Conservation (phyloP, 2,113 vertebrate species). For the Trogon surrucura region DNA sequence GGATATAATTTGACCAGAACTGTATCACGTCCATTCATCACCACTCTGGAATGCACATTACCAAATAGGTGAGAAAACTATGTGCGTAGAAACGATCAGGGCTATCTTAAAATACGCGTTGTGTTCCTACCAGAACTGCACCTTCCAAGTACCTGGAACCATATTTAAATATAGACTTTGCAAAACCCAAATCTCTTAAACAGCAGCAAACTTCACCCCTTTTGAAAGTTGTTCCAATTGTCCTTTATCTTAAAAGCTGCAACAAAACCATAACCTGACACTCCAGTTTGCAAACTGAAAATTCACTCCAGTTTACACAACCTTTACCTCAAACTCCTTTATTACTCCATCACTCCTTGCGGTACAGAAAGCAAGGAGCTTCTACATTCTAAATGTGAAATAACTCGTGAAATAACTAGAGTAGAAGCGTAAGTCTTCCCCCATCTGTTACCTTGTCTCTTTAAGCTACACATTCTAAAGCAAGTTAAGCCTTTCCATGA, state of each 20-base stretch:
- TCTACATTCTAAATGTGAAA: background rate
- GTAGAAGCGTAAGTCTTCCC: background rate
- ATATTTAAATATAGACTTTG: background rate
- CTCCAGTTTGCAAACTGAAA: background rate
- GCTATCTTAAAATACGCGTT: background rate
- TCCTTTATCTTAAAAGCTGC: background rate
- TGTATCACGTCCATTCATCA: slow-evolving; percentile 20
- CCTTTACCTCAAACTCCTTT: background rate
- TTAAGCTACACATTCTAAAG: background rate
- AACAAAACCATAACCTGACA: background rate
- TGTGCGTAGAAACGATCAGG: background rate
- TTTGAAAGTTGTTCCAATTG: background rate
- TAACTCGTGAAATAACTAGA: background rate
- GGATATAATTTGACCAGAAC: background rate
- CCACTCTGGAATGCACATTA: slow-evolving; percentile 34
- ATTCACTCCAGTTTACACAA: background rate
- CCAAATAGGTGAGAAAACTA: background rate
- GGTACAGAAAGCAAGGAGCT: background rate
- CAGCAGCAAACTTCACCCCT: background rate
- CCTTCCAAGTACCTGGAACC: background rate
- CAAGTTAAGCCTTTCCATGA: background rate
- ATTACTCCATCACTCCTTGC: background rate
- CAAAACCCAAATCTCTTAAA: background rate
- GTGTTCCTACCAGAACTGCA: background rate
- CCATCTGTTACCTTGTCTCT: background rate